Conservation (phyloP, 2,113 vertebrate genomes). For the Melanocharis versteri region DNA sequence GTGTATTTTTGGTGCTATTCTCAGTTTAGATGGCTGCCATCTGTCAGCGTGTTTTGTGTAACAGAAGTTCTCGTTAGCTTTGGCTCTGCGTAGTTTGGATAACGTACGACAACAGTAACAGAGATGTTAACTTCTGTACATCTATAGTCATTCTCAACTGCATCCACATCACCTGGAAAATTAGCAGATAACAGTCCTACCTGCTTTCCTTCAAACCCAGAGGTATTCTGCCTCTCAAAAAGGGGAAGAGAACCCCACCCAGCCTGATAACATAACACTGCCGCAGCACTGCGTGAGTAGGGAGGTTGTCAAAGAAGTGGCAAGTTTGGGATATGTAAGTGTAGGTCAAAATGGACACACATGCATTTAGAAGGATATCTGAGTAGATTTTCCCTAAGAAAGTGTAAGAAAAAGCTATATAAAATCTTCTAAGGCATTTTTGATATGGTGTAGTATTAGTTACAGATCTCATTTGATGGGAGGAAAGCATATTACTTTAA, state of each 20-base stretch:
- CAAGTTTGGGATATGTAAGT: neutral
- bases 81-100: neutral
- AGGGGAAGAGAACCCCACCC: neutral
- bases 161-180: neutral
- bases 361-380: neutral
- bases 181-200: neutral
- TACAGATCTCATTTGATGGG: neutral
- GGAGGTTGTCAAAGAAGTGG: neutral
- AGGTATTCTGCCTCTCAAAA: neutral
- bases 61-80: neutral
- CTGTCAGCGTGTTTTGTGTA: neutral
- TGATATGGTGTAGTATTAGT: neutral
- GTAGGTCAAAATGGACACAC: neutral
- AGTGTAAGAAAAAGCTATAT: neutral
- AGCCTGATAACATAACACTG: neutral
- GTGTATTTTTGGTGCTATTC: neutral
- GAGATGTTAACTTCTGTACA: neutral
- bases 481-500: neutral
- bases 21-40: conserved; percentile 5
- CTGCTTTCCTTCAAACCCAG: neutral
- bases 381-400: neutral
- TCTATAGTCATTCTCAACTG: neutral
- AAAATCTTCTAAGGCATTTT: neutral
- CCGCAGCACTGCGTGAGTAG: accelerated
- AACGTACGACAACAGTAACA: neutral